Evolutionary conservation across 2,113 vertebrate genomes (phyloP), one percentile per base, ranked within the genome.

Genomic region (Probosciger aterrimus): DNA sequence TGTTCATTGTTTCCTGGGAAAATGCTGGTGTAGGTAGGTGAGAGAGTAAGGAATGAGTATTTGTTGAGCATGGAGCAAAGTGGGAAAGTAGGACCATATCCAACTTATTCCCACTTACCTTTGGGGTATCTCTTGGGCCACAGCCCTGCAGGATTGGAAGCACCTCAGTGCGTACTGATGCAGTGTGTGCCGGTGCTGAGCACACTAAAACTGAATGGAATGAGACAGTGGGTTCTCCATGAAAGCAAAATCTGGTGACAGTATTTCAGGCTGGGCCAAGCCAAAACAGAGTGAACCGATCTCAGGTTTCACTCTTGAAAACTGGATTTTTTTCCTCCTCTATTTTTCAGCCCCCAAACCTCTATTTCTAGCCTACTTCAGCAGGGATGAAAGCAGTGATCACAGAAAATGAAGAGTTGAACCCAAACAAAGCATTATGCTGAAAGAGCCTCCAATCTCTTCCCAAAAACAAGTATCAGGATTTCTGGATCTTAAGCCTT

Each of bases 211-310:
- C 53, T 37, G 0, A 53, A 33, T 1, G 1, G n/a, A 86, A 86
- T 31, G 8, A 79, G 14, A 4, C 1, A 0, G 8, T 12, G 4
- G 4, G 5, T 35, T 16, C 13, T 64, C 53, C 39, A 6, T 50
- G 23, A 77, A 83, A 78, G 49, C 23, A 81, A 60, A 37, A 55
- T 30, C 62, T 88, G 43, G 24, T 60, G 16, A 25, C 23, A 50
- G 18, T 12, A 27, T 20, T 47, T 78, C 46, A 86, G 16, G 13
- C 9, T 62, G 22, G 28, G 23, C 19, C n/a, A 59, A 83, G 63
- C 1, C 28, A 80, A 81, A 80, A 65, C 8, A 71, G 27, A 90
- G 33, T 24, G 4, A 39, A 83, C 27, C 15, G 33, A 37, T 43
- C n/a, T 35, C 71, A 73, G 20, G 68, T 10, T 11, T 37, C 41